These are phyloP conservation scores for Bombylius major DNA, from an alignment of 2,888 invertebrate genomes.

Conservation along the genomic window DNA sequence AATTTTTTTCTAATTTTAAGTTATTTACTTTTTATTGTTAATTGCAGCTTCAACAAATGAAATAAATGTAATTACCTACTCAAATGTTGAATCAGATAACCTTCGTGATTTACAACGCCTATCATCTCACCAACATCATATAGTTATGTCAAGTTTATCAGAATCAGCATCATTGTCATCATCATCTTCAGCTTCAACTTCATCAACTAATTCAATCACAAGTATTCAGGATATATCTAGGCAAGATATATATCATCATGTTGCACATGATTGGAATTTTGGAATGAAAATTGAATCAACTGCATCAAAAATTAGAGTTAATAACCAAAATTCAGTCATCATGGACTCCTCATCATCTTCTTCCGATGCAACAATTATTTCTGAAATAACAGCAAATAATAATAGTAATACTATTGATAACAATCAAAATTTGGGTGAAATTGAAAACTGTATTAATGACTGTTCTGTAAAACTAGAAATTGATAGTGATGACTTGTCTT, in stretches of 20 bases:
- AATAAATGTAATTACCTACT: background rate
- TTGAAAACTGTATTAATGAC: background rate
- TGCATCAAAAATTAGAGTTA: background rate
- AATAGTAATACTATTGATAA: background rate
- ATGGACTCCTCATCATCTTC: slow-evolving; percentile 10
- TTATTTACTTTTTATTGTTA: background rate
- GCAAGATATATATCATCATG: slow-evolving; percentile 30
- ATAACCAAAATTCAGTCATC: background rate
- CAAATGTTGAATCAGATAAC: slow-evolving; percentile 1
- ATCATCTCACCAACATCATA: background rate
- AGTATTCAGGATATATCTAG: background rate
- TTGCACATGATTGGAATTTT: slow-evolving; percentile 36
- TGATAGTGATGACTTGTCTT: background rate
- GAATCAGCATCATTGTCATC: slow-evolving; percentile 19
- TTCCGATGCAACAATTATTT: background rate
- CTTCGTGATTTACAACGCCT: background rate
- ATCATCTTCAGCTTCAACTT: slow-evolving; percentile 24
- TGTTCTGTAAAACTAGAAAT: background rate
- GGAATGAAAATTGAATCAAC: slow-evolving; percentile 19
- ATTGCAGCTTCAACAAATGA: background rate
- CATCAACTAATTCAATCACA: slow-evolving; percentile 4
- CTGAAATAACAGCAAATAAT: background rate
- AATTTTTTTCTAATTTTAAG: too few species aligned
- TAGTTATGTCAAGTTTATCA: slow-evolving; percentile 17
- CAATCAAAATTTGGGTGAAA: slow-evolving; percentile 4